Conservation (phyloP, 2,888 invertebrate genomes). For the Caenorhabditis drosophilae region DNA sequence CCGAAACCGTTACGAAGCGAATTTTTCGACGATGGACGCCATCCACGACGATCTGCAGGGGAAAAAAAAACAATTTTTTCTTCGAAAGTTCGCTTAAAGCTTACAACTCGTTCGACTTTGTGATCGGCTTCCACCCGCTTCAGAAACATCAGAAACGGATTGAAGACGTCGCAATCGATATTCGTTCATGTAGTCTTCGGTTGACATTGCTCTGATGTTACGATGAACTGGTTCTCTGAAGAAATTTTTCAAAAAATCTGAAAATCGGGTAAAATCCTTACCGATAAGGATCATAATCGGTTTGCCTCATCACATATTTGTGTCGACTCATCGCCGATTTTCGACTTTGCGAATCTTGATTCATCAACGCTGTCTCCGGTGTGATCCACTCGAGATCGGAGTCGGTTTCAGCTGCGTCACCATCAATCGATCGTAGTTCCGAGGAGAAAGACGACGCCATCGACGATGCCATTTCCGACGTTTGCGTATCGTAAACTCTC, state of each 20-base stretch:
- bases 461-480: slow-evolving; percentile 55
- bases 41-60: slow-evolving; percentile 26
- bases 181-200: slow-evolving; percentile 13
- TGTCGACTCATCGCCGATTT: not conserved
- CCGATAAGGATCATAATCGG: slow-evolving; percentile 52
- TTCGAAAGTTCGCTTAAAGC: slow-evolving; percentile 1
- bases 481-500: slow-evolving; percentile 34
- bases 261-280: too few species aligned
- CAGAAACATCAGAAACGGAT: slow-evolving; percentile 22
- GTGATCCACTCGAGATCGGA: slow-evolving; percentile 66
- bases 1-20: slow-evolving; percentile 42
- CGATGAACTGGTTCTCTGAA: slow-evolving; percentile 19
- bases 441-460: slow-evolving; percentile 67
- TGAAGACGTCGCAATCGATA: slow-evolving; percentile 16
- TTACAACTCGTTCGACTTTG: slow-evolving; percentile 29
- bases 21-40: slow-evolving; percentile 33
- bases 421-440: slow-evolving; percentile 64
- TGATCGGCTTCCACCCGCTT: slow-evolving; percentile 16
- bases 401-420: slow-evolving; percentile 64
- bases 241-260: too few species aligned
- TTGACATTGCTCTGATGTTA: slow-evolving; percentile 22
- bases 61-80: not conserved
- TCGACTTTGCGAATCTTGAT: not conserved
- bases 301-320: slow-evolving; percentile 22
- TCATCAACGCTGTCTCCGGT: slow-evolving; percentile 50